Base-by-base conservation (phyloP, 2,113 vertebrate genomes). In the Eira barbara region DNA sequence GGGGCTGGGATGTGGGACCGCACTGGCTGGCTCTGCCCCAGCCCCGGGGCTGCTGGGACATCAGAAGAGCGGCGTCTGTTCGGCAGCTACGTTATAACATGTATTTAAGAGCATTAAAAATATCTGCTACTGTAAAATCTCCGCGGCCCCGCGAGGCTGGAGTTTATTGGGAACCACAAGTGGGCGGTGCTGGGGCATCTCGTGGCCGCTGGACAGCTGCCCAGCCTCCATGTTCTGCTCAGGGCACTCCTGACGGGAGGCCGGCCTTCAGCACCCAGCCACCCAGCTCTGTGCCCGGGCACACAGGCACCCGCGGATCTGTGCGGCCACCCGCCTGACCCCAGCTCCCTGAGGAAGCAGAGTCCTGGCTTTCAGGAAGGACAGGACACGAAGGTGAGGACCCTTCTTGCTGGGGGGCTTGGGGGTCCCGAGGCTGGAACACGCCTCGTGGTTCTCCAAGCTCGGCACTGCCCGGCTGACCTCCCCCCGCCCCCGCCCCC, bases 101-200 rank as follows among this genome's bases (percentile, higher is more conserved):
- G 89, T 95, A 97, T 97, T 97, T 96, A 97, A 97, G 98, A 98
- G 98, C 98, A 92, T 97, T 98, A 98, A 98, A 98, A 98, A 98
- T 96, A 97, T 52, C 85, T 95, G 97, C 97, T 93, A 96, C 97
- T 98, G 78, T 97, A 97, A 98, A 98, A 98, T 92, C 97, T 96
- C 97, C 63, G 91, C 98, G 98, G 97, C 96, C 97, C 97, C 84
- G 55, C 0, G 4, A 96, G 97, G 98, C 97, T 93, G 97, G 97
- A 98, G 96, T 98, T 98, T 97, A 98, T 71, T 97, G 97, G 98
- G 98, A 98, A 82, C 95, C 98, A 95, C 86, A 31, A 95, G 14
- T 0, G 73, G 96, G 93, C 61, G 94, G 67, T 29, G 21, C 57
- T 31, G 13, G 69, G 76, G 92, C 65, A 45, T 91, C 91, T 96